Evolutionary conservation across 1,140 invertebrate species (phyloP).

Genomic region (Apolygus lucorum): DNA sequence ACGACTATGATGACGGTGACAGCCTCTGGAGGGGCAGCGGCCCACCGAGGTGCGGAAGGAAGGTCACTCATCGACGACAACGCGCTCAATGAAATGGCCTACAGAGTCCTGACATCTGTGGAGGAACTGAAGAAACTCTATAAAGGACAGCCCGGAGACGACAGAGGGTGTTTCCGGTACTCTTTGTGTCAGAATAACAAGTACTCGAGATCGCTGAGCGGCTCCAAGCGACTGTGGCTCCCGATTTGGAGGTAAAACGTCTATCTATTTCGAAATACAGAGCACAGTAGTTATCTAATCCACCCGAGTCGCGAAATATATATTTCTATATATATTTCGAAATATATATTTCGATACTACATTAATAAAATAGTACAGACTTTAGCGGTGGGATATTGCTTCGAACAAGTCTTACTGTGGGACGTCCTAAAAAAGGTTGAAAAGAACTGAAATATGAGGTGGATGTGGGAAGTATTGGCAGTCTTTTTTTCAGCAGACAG

Average conservation of each 20-base stretch:
- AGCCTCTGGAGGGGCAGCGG: constrained; percentile 8
- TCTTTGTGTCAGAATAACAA: constrained; percentile 54
- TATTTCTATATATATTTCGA: too few species aligned
- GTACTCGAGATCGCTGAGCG: constrained; percentile 43
- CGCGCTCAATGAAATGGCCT: constrained; percentile 47
- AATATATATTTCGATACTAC: too few species aligned
- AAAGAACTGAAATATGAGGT: too few species aligned
- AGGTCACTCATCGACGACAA: background rate
- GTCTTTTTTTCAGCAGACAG: too few species aligned
- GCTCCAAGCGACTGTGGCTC: constrained; percentile 51
- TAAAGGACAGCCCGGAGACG: constrained; percentile 37
- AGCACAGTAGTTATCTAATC: too few species aligned
- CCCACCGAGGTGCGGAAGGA: constrained; percentile 1
- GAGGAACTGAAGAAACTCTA: constrained; percentile 39
- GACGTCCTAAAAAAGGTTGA: too few species aligned
- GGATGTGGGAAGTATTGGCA: too few species aligned
- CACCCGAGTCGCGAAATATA: too few species aligned
- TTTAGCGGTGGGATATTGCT: too few species aligned
- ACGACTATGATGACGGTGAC: constrained; percentile 35
- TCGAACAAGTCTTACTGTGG: too few species aligned
- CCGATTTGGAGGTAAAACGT: constrained; percentile 64
- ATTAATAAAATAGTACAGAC: too few species aligned
- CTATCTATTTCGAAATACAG: too few species aligned
- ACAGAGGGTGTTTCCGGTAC: constrained; percentile 48
- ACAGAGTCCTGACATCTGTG: constrained; percentile 45